Percentiles rank a stretch among this genome's conserved stretches.
Conservation (phyloP, 2,797 vertebrate genomes). For the Lophotriccus pileatus region DNA sequence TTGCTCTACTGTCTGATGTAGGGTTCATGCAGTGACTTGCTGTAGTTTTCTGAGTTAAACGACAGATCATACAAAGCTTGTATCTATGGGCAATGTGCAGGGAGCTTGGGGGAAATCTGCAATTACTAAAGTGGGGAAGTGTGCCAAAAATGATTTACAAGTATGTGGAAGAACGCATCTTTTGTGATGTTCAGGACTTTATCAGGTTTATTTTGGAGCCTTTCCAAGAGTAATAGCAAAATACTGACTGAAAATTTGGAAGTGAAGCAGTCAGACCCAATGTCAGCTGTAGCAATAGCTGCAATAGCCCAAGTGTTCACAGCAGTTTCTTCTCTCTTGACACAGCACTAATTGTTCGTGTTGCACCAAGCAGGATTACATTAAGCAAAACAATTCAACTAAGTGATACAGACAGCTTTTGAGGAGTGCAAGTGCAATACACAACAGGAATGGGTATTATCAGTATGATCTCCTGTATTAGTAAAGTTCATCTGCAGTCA, state of each 20-base stretch:
- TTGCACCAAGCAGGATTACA: not conserved
- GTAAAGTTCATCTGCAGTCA: not conserved
- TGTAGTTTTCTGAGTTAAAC: not conserved
- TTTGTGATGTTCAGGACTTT: slow-evolving; percentile 31
- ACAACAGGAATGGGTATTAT: not conserved
- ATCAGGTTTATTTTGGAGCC: slow-evolving; percentile 38
- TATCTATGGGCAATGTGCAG: not conserved
- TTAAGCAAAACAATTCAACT: not conserved
- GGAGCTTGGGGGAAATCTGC: not conserved
- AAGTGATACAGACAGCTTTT: not conserved
- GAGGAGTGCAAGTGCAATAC: not conserved
- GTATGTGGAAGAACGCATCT: not conserved
- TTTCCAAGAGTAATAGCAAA: slow-evolving; percentile 13
- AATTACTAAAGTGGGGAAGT: not conserved
- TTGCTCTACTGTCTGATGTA: not conserved
- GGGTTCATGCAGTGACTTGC: not conserved
- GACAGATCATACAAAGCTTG: not conserved
- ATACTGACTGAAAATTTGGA: not conserved
- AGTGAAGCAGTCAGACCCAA: not conserved
- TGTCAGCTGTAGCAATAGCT: not conserved
- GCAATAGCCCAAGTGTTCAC: not conserved
- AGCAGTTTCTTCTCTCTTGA: not conserved
- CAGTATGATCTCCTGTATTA: not conserved
- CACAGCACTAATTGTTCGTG: not conserved
- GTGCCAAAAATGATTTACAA: slow-evolving; percentile 4